Percentiles rank a stretch among this genome's conserved stretches.
Conservation (phyloP, 2,113 vertebrate genomes). For the Phoenicopterus ruber region DNA sequence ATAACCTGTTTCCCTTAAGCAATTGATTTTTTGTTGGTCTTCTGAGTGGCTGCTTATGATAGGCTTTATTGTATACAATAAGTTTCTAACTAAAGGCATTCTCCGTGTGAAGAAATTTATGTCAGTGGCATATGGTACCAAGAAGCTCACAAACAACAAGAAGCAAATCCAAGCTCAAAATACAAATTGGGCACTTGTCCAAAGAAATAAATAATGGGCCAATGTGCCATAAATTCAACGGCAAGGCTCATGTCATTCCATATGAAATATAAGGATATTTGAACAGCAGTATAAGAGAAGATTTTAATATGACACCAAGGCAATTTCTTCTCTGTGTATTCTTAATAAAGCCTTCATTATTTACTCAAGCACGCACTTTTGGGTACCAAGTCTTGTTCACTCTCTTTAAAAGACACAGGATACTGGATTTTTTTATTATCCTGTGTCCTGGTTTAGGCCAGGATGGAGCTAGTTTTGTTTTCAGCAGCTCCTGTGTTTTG, state of each 20-base stretch:
- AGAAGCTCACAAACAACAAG: background rate
- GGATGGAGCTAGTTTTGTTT: no score
- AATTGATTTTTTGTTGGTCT: background rate
- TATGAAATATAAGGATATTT: background rate
- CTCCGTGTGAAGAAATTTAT: background rate
- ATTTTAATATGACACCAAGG: background rate
- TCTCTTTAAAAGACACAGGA: background rate
- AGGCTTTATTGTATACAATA: background rate
- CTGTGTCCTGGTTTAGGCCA: no score
- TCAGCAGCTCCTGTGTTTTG: no score
- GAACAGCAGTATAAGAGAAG: background rate
- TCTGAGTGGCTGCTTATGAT: background rate
- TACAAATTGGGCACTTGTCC: background rate
- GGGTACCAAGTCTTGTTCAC: background rate
- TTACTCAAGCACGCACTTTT: background rate
- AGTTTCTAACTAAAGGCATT: background rate
- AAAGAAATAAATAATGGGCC: background rate
- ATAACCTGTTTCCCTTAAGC: background rate
- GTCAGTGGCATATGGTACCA: background rate
- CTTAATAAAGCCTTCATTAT: background rate
- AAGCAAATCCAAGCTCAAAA: background rate
- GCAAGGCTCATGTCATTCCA: background rate
- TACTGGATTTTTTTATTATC: background rate
- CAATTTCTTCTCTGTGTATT: background rate
- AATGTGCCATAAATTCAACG: background rate